Evolutionary conservation across 2,888 invertebrate genomes (phyloP).

Genomic region (Marasmarcha lunaedactyla): DNA sequence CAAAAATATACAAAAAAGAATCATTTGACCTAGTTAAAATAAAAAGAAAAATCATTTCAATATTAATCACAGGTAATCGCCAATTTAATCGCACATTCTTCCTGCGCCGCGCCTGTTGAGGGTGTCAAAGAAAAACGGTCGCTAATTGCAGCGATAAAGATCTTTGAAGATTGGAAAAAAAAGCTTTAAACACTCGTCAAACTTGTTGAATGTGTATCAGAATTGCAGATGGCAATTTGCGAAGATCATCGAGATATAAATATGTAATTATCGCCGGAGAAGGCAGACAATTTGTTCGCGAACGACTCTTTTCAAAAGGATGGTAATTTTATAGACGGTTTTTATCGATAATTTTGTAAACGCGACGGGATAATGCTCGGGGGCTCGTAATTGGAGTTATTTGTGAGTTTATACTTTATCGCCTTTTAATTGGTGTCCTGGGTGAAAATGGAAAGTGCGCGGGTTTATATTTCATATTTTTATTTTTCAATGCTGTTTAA

Average conservation of each 20-base stretch:
- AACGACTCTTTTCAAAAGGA: conserved; percentile 10
- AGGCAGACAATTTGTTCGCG: conserved; percentile 36
- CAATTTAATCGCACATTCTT: neutral
- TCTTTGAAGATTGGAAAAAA: neutral
- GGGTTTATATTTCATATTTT: neutral
- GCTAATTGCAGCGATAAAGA: neutral
- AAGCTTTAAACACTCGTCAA: conserved; percentile 4
- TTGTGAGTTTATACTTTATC: no score
- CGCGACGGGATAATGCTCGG: neutral
- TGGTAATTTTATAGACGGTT: neutral
- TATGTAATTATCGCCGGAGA: conserved; percentile 30
- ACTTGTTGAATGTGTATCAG: conserved; percentile 28
- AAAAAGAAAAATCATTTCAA: no score
- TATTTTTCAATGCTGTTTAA: neutral
- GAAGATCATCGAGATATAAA: conserved; percentile 30
- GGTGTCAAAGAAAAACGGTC: no score
- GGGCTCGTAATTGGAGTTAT: conserved; percentile 4
- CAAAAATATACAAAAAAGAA: no score
- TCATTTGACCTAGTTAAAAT: no score
- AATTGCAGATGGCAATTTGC: conserved; percentile 31
- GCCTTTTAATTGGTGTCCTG: no score
- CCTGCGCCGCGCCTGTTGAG: neutral
- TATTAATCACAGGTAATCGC: no score
- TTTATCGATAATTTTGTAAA: neutral
- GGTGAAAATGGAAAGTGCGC: no score